Evolutionary conservation across 2,888 invertebrate genomes (phyloP).

Genomic region (Leptopilina myrica): DNA sequence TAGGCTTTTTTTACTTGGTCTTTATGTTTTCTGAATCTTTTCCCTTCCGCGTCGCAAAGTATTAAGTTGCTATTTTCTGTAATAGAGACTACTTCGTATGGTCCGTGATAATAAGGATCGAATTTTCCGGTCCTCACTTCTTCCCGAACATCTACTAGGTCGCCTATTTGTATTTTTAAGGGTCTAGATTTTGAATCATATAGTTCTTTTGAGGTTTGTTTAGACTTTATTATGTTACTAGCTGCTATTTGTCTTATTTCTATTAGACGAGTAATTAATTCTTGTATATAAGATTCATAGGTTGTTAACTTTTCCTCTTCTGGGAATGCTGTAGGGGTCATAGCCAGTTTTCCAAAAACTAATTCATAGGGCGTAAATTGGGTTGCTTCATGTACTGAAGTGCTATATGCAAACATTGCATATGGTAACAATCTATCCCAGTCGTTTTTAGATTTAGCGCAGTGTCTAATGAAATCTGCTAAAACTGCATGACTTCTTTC

Average conservation of each 20-base stretch:
- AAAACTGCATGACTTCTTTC: conserved; percentile 51
- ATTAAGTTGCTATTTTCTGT: conserved; percentile 3
- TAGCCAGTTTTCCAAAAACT: conserved; percentile 43
- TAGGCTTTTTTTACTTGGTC: neutral
- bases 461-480: conserved; percentile 51
- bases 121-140: neutral
- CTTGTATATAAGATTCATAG: neutral
- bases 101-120: neutral
- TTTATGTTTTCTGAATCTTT: neutral
- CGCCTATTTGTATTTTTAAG: neutral
- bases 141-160: neutral
- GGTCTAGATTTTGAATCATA: conserved; percentile 2
- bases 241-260: conserved; percentile 8
- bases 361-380: conserved; percentile 45
- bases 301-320: neutral
- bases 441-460: conserved; percentile 36
- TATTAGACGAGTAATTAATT: neutral
- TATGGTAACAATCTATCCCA: conserved; percentile 50
- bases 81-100: neutral
- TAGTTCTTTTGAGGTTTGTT: neutral
- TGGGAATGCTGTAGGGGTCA: neutral
- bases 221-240: neutral
- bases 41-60: neutral
- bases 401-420: conserved; percentile 48
- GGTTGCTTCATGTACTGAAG: conserved; percentile 43